Conservation (phyloP, 1,140 invertebrate species). For the Hormaphis cornu region DNA sequence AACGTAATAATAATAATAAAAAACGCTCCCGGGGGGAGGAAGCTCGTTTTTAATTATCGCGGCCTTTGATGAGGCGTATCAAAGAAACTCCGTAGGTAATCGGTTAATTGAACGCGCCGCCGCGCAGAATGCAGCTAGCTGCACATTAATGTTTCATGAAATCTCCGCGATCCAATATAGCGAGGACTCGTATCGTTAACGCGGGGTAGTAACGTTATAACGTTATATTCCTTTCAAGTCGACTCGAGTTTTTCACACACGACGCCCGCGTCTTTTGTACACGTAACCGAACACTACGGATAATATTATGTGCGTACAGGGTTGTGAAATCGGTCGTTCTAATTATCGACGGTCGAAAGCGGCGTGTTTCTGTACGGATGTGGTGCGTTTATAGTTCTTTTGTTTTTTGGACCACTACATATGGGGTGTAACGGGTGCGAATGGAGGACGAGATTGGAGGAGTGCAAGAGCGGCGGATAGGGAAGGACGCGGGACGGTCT, state of each 20-base stretch:
- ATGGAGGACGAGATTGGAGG: too few species aligned
- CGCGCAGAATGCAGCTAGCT: too few species aligned
- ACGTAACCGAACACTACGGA: slow-evolving; percentile 23
- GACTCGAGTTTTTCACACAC: slow-evolving; percentile 6
- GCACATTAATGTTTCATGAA: slow-evolving; percentile 25
- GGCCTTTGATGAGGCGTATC: slow-evolving; percentile 7
- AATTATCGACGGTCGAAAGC: too few species aligned
- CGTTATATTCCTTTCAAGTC: slow-evolving; percentile 19
- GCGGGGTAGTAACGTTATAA: neutral
- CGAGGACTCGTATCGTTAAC: neutral
- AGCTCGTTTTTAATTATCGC: slow-evolving; percentile 24
- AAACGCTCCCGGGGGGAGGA: neutral
- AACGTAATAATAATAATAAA: neutral
- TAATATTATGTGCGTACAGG: too few species aligned
- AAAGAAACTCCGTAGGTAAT: slow-evolving; percentile 11
- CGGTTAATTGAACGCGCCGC: slow-evolving; percentile 20
- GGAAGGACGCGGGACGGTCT: too few species aligned
- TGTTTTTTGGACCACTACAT: too few species aligned
- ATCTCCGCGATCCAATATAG: slow-evolving; percentile 4
- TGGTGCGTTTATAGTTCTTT: too few species aligned
- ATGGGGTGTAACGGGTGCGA: too few species aligned
- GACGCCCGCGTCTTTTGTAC: neutral
- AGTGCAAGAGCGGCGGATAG: too few species aligned
- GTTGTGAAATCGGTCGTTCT: too few species aligned
- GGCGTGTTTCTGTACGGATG: too few species aligned